A percentile compares a stretch with the other conserved stretches of the same genome.
Conservation (phyloP, 2,113 vertebrate genomes). For the Melanocharis versteri region DNA sequence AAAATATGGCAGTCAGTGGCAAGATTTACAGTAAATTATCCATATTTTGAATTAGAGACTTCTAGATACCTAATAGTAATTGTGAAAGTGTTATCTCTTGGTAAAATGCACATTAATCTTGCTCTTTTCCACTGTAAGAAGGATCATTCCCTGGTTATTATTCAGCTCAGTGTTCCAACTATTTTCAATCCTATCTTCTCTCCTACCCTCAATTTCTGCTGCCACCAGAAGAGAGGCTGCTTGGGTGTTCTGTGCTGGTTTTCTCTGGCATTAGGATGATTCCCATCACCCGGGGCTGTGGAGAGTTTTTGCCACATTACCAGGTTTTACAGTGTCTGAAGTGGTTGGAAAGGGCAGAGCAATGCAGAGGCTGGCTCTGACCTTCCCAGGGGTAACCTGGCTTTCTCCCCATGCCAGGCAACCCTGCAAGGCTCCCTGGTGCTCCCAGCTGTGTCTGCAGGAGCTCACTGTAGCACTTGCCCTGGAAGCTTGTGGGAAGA, state of each 20-base stretch:
- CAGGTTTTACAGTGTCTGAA: not conserved
- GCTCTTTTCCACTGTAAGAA: not conserved
- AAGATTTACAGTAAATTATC: conserved; percentile 13
- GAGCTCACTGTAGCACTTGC: rapidly evolving
- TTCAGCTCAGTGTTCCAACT: not conserved
- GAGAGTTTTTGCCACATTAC: rapidly evolving
- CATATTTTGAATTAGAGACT: conserved; percentile 34
- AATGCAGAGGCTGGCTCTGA: not conserved
- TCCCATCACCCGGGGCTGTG: not conserved
- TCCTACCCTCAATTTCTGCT: not conserved
- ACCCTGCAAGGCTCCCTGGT: not conserved
- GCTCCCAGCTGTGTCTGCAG: not conserved
- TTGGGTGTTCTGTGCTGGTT: not conserved
- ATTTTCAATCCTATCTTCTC: not conserved
- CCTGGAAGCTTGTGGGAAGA: not conserved
- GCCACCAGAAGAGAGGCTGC: not conserved
- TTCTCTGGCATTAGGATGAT: not conserved
- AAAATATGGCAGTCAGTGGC: not conserved
- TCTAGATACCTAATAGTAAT: conserved; percentile 30
- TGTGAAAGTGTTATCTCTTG: not conserved
- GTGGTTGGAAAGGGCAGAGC: not conserved
- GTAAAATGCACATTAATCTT: conserved; percentile 42
- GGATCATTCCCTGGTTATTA: not conserved
- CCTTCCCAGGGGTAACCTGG: not conserved
- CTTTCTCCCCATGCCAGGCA: not conserved